A percentile compares a stretch with the other conserved stretches of the same genome.
phyloP scores from a whole-genome alignment of 2,888 invertebrate genomes.

The Cantharis lateralis region DNA sequence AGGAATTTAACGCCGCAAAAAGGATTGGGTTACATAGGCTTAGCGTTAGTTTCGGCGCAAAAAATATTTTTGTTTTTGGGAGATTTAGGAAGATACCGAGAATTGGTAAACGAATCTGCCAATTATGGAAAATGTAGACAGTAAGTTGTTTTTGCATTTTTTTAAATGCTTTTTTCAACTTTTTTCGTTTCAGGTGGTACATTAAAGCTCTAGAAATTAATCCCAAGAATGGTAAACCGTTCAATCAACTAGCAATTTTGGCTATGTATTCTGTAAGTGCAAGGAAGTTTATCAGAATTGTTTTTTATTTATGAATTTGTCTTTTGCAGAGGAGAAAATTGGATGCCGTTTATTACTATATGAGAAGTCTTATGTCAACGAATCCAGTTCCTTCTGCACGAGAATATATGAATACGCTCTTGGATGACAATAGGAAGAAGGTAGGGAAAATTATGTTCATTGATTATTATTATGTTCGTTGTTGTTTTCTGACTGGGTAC shows the following conservation, averaged over 20 bases:
- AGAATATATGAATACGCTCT: constrained; percentile 83
- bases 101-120: constrained; percentile 78
- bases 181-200: constrained; percentile 70
- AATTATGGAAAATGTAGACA: constrained; percentile 80
- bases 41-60: constrained; percentile 85
- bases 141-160: constrained; percentile 54
- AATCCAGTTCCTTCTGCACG: constrained; percentile 92
- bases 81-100: constrained; percentile 89
- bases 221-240: constrained; percentile 93
- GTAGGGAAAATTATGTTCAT: constrained; percentile 53
- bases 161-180: constrained; percentile 8
- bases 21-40: constrained; percentile 68
- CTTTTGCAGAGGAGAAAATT: constrained; percentile 83
- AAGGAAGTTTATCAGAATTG: background rate
- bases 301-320: background rate
- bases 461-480: background rate
- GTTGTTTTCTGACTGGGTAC: background rate
- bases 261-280: constrained; percentile 77
- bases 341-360: constrained; percentile 96
- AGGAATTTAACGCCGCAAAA: constrained; percentile 65
- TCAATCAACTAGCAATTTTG: constrained; percentile 91
- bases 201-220: constrained; percentile 91
- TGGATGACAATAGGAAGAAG: constrained; percentile 93
- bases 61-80: constrained; percentile 89
- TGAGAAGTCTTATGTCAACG: constrained; percentile 92